These are phyloP conservation scores for Agrenia bidenticulata DNA, from an alignment of 2,888 invertebrate species.

Conservation along the genomic window DNA sequence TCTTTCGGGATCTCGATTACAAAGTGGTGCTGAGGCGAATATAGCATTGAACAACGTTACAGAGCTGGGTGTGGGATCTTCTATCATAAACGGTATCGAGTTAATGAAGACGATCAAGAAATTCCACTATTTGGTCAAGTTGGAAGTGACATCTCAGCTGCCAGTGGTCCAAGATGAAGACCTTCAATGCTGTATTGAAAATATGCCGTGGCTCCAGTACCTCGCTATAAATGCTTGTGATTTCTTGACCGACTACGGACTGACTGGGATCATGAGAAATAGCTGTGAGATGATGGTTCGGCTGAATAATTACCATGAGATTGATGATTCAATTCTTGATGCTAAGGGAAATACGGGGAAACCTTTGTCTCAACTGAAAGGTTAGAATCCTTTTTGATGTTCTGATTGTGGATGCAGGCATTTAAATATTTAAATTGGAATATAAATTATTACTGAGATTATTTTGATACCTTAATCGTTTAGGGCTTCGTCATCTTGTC, in stretches of 20 bases:
- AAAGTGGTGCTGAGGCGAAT: no score
- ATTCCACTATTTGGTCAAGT: not conserved
- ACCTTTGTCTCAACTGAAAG: conserved; percentile 30
- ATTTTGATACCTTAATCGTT: no score
- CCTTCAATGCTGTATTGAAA: conserved; percentile 30
- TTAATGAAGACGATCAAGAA: conserved; percentile 2
- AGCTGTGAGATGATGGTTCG: conserved; percentile 28
- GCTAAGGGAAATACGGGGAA: conserved; percentile 15
- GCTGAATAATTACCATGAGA: conserved; percentile 20
- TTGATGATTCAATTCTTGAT: conserved; percentile 8
- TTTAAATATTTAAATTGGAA: no score
- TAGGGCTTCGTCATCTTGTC: conserved; percentile 25
- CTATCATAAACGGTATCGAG: conserved; percentile 8
- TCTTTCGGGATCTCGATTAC: not conserved
- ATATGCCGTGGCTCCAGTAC: conserved; percentile 21
- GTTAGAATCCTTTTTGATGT: no score
- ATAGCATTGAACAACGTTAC: not conserved
- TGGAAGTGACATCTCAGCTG: conserved; percentile 26
- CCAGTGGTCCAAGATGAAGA: conserved; percentile 30
- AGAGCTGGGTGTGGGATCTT: not conserved
- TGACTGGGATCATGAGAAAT: conserved; percentile 29
- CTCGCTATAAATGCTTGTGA: conserved; percentile 27
- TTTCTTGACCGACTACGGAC: conserved; percentile 33
- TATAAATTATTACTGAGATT: not conserved
- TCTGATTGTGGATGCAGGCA: no score